Evolutionary conservation across 2,888 invertebrate species (phyloP), one percentile per base, ranked within the genome.

Genomic region (Liopterus haemorrhoidalis): DNA sequence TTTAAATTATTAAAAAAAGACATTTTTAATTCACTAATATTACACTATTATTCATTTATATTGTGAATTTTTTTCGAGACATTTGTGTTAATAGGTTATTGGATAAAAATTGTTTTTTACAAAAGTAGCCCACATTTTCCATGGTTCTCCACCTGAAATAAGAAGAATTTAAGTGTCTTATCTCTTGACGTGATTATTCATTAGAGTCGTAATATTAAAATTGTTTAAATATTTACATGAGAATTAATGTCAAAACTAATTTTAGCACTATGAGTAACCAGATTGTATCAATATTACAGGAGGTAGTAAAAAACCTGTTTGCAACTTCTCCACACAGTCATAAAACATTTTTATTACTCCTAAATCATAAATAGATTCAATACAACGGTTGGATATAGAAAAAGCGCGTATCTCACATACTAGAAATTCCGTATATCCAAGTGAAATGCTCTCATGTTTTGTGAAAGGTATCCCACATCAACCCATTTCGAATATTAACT

Each of bases 1-100:
- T 89, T 92, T 56, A 93, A 76, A 69, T 89, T 90, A 64, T 85
- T 90, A 62, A 92, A 82, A 71, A 93, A 90, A 65, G 92, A 91
- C 91, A 91, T 90, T 61, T 67, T 73, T 62, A 39, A 30, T 42
- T 48, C 39, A 36, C 44, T 24, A 41, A 44, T 48, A 39, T 33
- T 14, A 19, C 19, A 6, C 19, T 37, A 22, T n/a, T 9, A 22
- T 5, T 21, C 39, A 41, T 40, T 39, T 40, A 43, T 46, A 46
- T 42, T 38, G 37, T 46, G n/a, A n/a, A n/a, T n/a, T n/a, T n/a
- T n/a, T n/a, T n/a, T n/a, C n/a, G n/a, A n/a, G n/a, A n/a, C n/a
- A n/a, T n/a, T n/a, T n/a, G n/a, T n/a, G n/a, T n/a, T n/a, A n/a
- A n/a, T n/a, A n/a, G n/a, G n/a, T n/a, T n/a, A n/a, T n/a, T n/a